These are phyloP conservation scores for Crocallis elinguaria DNA, from an alignment of 2,888 invertebrate species.

Conservation along the genomic window DNA sequence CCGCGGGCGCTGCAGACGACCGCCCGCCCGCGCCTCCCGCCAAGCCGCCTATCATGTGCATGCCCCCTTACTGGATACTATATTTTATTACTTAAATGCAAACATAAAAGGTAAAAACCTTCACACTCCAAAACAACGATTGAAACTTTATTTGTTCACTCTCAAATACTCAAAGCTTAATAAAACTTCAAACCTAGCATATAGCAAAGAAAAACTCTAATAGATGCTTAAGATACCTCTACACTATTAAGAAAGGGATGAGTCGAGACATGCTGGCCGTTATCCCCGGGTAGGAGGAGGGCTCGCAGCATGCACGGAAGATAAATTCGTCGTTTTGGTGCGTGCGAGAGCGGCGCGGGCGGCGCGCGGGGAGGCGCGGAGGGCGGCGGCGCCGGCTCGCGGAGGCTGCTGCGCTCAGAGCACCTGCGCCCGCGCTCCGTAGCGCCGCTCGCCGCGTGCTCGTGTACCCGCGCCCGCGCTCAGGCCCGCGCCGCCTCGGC, in stretches of 20 bases:
- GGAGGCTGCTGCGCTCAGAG: constrained; percentile 88
- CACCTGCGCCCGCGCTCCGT: constrained; percentile 88
- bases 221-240: constrained; percentile 8
- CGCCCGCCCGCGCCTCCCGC: constrained; percentile 31
- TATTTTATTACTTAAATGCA: neutral
- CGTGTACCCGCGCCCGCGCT: constrained; percentile 73
- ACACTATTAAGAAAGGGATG: constrained; percentile 23
- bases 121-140: neutral
- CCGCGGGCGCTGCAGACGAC: constrained; percentile 46
- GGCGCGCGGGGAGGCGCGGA: constrained; percentile 77
- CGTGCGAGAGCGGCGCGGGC: constrained; percentile 71
- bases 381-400: constrained; percentile 85
- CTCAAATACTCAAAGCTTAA: too few species aligned
- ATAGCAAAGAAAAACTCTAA: too few species aligned
- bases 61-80: neutral
- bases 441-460: constrained; percentile 83
- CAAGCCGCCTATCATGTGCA: constrained; percentile 6
- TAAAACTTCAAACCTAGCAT: too few species aligned
- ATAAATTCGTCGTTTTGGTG: constrained; percentile 83
- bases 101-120: neutral
- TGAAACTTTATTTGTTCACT: too few species aligned
- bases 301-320: constrained; percentile 76
- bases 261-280: constrained; percentile 57
- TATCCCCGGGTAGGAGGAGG: constrained; percentile 70
- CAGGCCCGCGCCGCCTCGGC: constrained; percentile 68